Conservation (phyloP, 2,113 vertebrate species). For the Dinomys branickii region DNA sequence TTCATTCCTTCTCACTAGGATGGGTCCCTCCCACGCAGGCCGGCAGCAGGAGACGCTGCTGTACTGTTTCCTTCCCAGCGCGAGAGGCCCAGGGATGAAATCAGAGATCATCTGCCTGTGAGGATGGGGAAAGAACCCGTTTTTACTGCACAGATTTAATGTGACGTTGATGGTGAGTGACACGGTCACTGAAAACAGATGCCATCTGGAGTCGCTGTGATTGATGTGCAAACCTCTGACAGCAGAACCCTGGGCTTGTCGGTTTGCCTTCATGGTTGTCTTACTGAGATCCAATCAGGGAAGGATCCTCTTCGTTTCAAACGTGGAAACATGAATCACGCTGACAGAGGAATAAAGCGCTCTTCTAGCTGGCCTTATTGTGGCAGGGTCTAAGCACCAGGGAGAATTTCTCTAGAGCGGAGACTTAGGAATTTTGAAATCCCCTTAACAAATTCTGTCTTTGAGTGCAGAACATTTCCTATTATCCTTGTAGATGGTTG, state of each 20-base stretch:
- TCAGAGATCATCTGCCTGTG: conserved; percentile 47
- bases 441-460: background rate
- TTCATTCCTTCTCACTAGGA: conserved; percentile 46
- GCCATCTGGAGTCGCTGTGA: conserved; percentile 76
- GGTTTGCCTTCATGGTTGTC: conserved; percentile 60
- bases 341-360: background rate
- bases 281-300: conserved; percentile 47
- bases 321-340: background rate
- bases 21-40: background rate
- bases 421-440: background rate
- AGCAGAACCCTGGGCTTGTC: conserved; percentile 76
- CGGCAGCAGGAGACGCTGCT: conserved; percentile 67
- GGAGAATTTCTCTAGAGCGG: background rate
- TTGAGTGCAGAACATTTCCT: conserved; percentile 17
- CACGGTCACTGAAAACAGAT: conserved; percentile 70
- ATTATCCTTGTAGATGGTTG: background rate
- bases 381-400: background rate
- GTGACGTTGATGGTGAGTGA: conserved; percentile 65
- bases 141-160: conserved; percentile 79
- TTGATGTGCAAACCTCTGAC: conserved; percentile 78
- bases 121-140: conserved; percentile 50
- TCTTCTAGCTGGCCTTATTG: background rate
- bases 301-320: background rate
- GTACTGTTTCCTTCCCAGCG: conserved; percentile 16
- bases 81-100: conserved; percentile 5